Evolutionary conservation across 1,140 invertebrate species (phyloP).

Genomic region (Solen grandis): DNA sequence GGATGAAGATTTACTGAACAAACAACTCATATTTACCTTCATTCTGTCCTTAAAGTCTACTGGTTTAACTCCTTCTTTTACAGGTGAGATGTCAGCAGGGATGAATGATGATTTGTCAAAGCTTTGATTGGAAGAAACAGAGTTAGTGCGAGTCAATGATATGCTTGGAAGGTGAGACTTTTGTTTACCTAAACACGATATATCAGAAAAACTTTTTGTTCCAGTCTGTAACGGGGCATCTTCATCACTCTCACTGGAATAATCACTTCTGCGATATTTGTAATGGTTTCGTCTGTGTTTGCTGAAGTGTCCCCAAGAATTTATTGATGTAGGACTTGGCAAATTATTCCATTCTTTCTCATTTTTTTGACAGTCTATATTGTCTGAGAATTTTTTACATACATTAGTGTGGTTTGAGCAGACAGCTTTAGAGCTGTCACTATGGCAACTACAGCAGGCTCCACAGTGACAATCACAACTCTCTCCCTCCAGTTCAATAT

Average conservation of each 20-base stretch:
- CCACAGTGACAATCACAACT: constrained; percentile 46
- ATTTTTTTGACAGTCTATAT: constrained; percentile 9
- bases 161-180: constrained; percentile 65
- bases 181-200: constrained; percentile 50
- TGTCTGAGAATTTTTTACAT: constrained; percentile 49
- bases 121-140: constrained; percentile 30
- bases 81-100: neutral
- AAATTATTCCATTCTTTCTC: constrained; percentile 9
- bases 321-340: constrained; percentile 59
- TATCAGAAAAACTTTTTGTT: constrained; percentile 22
- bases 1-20: no score
- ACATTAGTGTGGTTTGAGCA: constrained; percentile 23
- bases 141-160: constrained; percentile 41
- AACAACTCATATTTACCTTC: no score
- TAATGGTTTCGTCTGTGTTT: constrained; percentile 68
- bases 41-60: constrained; percentile 73
- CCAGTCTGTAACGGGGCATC: constrained; percentile 32
- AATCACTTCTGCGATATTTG: constrained; percentile 75
- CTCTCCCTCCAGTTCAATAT: constrained; percentile 27
- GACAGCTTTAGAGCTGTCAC: constrained; percentile 42
- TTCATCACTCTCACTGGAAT: constrained; percentile 77
- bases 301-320: constrained; percentile 75
- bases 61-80: constrained; percentile 71
- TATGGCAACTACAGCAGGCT: constrained; percentile 53
- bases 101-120: constrained; percentile 13